Percentiles rank a stretch among this genome's conserved stretches.
phyloP scores from a whole-genome alignment of 2,113 vertebrate genomes.

The Lepus europaeus region DNA sequence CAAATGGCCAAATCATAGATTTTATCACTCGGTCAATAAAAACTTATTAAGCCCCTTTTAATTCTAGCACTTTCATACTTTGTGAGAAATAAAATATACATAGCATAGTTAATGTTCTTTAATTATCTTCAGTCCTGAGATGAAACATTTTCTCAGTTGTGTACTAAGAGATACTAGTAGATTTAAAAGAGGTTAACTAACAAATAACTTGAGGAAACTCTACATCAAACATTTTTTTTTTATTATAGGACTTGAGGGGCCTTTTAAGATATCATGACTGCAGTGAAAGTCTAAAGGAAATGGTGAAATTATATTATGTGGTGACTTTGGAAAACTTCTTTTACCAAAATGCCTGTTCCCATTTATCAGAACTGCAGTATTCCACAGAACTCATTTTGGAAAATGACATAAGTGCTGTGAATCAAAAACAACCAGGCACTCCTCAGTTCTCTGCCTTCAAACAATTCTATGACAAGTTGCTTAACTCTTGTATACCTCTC shows the following conservation, averaged over 20 bases:
- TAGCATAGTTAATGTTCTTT: neutral
- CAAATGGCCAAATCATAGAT: constrained; percentile 2
- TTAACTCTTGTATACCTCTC: neutral
- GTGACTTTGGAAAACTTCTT: neutral
- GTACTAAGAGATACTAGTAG: neutral
- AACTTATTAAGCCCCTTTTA: neutral
- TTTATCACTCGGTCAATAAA: neutral
- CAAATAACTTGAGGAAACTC: neutral
- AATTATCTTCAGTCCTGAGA: neutral
- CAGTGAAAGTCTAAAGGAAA: neutral
- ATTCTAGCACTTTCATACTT: neutral
- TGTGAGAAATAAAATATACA: neutral
- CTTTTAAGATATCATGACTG: neutral
- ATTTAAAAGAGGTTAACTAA: neutral
- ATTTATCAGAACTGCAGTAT: constrained; percentile 3
- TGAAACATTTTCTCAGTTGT: neutral
- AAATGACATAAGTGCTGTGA: neutral
- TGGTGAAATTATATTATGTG: neutral
- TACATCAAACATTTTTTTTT: neutral
- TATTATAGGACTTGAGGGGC: neutral
- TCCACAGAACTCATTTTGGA: constrained; percentile 1
- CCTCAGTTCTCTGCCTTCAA: neutral
- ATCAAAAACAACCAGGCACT: neutral
- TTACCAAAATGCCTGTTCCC: constrained; percentile 10
- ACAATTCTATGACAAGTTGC: neutral